Evolutionary conservation across 35 echinoderm and acorn worm genomes (phyloP), one percentile per base, ranked within the genome.

Genomic region (Eucidaris tribuloides): DNA sequence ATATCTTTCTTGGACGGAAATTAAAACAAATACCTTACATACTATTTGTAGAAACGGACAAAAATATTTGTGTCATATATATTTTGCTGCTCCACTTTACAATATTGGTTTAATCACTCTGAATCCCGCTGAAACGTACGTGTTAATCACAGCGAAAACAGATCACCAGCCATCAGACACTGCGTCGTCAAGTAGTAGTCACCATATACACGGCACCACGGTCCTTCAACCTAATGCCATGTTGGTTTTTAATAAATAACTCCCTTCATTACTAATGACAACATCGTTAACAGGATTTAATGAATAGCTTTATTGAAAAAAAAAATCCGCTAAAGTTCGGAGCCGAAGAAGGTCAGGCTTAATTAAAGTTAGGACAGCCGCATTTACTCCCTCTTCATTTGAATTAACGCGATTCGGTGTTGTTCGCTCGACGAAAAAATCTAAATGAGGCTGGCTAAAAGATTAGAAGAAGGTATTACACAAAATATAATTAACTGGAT

Each of bases 261-360:
- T 74, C 44, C 68, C 68, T 44, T 40, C n/a, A 74, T 74, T 17
- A 9, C 48, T 24, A 38, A 43, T 24, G 32, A 40, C 40, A 72
- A 72, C 66, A 72, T 35, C 40, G 66, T 39, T 40, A 72, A 74
- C 19, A 20, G 44, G 68, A 25, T 74, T 74, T 74, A 44, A 74
- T 74, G 68, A 74, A 74, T 35, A 74, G 68, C 41, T 74, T 74
- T 74, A 74, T 74, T 74, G 68, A 32, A 71, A 52, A 11, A 9
- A 52, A 52, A 52, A n/a, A 52, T 11, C 48, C 9, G 48, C n/a
- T 52, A 11, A n/a, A 52, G 48, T 52, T 9, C 48, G 9, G n/a
- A n/a, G n/a, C 48, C 48, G n/a, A 52, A 9, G 48, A 52, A 52
- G 48, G 48, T 52, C 48, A 52, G 48, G n/a, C n/a, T 74, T 74